Conservation (phyloP, 1,140 invertebrate species). For the Thaumatotibia leucotreta region DNA sequence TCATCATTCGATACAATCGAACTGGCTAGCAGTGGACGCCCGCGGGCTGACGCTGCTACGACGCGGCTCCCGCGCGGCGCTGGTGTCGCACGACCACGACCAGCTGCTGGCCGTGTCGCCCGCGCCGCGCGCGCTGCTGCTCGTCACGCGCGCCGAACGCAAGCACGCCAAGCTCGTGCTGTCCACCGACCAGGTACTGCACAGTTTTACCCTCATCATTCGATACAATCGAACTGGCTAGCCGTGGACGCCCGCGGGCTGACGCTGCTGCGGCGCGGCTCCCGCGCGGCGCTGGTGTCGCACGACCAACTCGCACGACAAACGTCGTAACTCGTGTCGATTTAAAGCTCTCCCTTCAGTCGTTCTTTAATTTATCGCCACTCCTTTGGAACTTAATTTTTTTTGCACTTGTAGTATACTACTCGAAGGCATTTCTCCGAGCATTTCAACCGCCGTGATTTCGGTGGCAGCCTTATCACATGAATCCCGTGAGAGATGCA, state of each 20-base stretch:
- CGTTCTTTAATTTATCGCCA: too few relatives aligned
- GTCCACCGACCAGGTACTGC: slow-evolving; percentile 87
- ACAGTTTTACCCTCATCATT: neutral
- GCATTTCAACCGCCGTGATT: too few relatives aligned
- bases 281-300: slow-evolving; percentile 90
- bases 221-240: too few relatives aligned
- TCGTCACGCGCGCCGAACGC: slow-evolving; percentile 88
- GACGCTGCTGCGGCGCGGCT: slow-evolving; percentile 91
- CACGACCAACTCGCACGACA: slow-evolving; percentile 94
- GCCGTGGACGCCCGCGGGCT: slow-evolving; percentile 96
- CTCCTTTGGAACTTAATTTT: too few relatives aligned
- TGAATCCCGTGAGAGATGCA: too few relatives aligned
- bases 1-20: too few relatives aligned
- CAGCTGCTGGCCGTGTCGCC: slow-evolving; percentile 92
- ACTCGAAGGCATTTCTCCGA: too few relatives aligned
- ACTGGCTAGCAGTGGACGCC: slow-evolving; percentile 95
- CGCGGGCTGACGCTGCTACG: slow-evolving; percentile 94
- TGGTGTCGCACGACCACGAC: slow-evolving; percentile 93
- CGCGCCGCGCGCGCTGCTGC: slow-evolving; percentile 92
- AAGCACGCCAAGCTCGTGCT: slow-evolving; percentile 95
- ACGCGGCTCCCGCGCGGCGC: slow-evolving; percentile 89
- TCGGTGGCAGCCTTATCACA: too few relatives aligned
- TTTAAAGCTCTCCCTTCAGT: slow-evolving; percentile 88
- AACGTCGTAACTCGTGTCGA: slow-evolving; percentile 93
- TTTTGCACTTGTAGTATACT: too few relatives aligned